Percentiles rank a stretch among this genome's conserved stretches.
Conservation (phyloP, 2,888 invertebrate species). For the Azorinus chamasolen region DNA sequence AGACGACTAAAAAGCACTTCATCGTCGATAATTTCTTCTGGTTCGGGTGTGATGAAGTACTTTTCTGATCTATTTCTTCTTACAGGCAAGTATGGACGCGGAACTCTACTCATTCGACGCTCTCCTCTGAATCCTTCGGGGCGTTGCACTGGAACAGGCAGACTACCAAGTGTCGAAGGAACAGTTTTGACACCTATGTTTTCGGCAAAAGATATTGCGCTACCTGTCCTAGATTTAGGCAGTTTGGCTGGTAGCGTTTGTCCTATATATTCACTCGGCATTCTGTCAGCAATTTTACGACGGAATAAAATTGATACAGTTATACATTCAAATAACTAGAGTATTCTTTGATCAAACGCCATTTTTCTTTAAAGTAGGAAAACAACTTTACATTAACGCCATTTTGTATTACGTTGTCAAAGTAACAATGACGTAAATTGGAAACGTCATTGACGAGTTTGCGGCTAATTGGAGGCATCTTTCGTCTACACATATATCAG, state of each 20-base stretch:
- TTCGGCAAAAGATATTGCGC: constrained; percentile 27
- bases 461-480: too few relatives aligned
- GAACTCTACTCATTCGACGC: constrained; percentile 22
- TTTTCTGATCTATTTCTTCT: background rate
- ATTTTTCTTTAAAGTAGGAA: too few relatives aligned
- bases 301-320: too few relatives aligned
- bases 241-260: too few relatives aligned
- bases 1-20: constrained; percentile 53
- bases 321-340: too few relatives aligned
- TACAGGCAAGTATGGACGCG: background rate
- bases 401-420: background rate
- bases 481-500: background rate
- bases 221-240: constrained; percentile 2
- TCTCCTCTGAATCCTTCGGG: too few relatives aligned
- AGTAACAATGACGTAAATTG: background rate
- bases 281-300: too few relatives aligned
- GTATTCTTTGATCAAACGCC: too few relatives aligned
- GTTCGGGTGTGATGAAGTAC: constrained; percentile 29
- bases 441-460: background rate
- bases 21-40: constrained; percentile 51
- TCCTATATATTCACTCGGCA: too few relatives aligned
- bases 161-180: too few relatives aligned
- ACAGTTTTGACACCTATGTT: constrained; percentile 7
- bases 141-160: too few relatives aligned
- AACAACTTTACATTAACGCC: background rate